Evolutionary conservation across 1,140 invertebrate species (phyloP).

Genomic region (Planococcus citri): DNA sequence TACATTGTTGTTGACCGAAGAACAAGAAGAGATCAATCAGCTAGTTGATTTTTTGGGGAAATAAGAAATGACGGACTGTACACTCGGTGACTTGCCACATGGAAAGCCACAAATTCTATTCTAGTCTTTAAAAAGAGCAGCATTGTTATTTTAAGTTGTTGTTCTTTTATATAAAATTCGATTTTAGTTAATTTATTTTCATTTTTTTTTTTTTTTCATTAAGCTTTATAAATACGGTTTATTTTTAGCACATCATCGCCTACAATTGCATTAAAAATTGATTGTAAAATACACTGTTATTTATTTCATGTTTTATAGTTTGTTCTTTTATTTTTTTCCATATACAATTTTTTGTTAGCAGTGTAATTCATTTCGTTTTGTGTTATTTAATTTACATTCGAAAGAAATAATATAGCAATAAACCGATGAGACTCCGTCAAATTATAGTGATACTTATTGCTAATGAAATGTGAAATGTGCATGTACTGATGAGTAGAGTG

Average conservation of each 20-base stretch:
- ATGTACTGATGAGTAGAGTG: too few species aligned
- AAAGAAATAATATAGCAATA: too few species aligned
- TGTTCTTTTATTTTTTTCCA: not conserved
- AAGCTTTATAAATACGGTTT: not conserved
- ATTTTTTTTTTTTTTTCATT: constrained; percentile 21
- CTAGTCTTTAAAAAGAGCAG: constrained; percentile 28
- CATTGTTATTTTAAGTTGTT: constrained; percentile 21
- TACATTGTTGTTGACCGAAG: constrained; percentile 64
- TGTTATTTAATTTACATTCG: too few species aligned
- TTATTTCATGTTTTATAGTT: constrained; percentile 8
- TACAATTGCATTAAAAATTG: not conserved
- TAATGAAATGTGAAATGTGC: too few species aligned
- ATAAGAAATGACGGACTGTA: constrained; percentile 23
- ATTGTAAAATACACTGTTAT: constrained; percentile 8
- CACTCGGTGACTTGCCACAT: constrained; percentile 20
- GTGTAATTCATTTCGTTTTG: not conserved
- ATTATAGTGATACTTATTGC: too few species aligned
- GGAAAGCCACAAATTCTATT: constrained; percentile 24
- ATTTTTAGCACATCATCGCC: not conserved
- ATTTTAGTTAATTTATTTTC: constrained; percentile 23
- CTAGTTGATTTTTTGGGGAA: constrained; percentile 46
- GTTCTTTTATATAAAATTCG: constrained; percentile 11
- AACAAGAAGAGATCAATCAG: constrained; percentile 58
- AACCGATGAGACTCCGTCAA: too few species aligned
- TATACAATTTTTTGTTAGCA: not conserved